Base-by-base conservation (phyloP, 2,888 invertebrate genomes). In the Lasiommata megera region DNA sequence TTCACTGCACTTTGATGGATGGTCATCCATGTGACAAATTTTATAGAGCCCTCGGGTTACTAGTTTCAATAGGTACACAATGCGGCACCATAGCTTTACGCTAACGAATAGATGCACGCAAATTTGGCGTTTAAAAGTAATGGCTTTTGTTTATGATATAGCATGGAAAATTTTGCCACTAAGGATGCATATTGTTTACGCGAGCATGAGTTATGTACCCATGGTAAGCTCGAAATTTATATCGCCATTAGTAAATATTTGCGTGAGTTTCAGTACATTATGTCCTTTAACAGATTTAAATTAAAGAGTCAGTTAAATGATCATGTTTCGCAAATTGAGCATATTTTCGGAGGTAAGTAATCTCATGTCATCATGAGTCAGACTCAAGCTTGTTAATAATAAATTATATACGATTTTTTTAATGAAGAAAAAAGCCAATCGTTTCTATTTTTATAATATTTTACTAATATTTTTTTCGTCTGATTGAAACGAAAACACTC, bases 1-100 rank as follows among this genome's bases (percentile, higher is more conserved):
- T 66, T 67, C 70, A 69, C 67, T 72, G 67, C 70, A 68, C 77
- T 75, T 76, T 79, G 79, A 76, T 73, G 71, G 68, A 69, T 67
- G 69, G 70, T 64, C 74, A 74, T 64, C 72, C 72, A 66, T 61
- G 69, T 71, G 73, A 73, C 73, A 79, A 79, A 75, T 74, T 70
- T 71, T 71, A 73, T 71, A 70, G 65, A 66, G 65, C 68, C 63
- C 69, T 67, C 67, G 65, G 70, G 71, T 69, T 65, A 68, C 67
- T 66, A 68, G 66, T 68, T 68, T 68, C 62, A 69, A 69, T 67
- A 67, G 61, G 64, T 63, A 66, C 58, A 58, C 54, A 61, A 58
- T 57, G 41, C 61, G 56, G 54, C 53, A 31, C 46, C n/a, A 58
- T 57, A 44, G 7, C 43, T 23, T 56, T 40, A 37, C 46, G 9